phyloP scores from a whole-genome alignment of 2,113 vertebrate species.

The Gymnocephalus cernua region DNA sequence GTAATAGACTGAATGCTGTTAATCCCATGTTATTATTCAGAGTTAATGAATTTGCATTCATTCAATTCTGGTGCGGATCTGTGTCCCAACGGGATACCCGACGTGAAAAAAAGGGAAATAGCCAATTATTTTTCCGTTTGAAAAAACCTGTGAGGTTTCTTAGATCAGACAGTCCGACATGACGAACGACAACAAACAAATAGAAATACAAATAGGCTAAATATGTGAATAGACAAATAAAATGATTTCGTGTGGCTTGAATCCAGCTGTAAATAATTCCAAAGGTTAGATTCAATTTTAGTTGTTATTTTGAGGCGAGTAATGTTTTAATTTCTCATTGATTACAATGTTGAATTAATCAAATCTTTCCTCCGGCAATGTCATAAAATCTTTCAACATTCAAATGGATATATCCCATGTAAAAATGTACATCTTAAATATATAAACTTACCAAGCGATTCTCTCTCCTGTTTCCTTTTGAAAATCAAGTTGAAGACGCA shows the following conservation, averaged over 20 bases:
- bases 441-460: constrained; percentile 60
- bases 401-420: background rate
- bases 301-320: background rate
- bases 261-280: background rate
- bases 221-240: background rate
- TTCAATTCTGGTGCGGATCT: constrained; percentile 61
- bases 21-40: constrained; percentile 62
- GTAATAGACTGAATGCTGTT: constrained; percentile 1
- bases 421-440: background rate
- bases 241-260: background rate
- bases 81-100: constrained; percentile 75
- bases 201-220: background rate
- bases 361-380: background rate
- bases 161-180: constrained; percentile 81
- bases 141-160: constrained; percentile 86
- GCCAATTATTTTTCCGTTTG: constrained; percentile 91
- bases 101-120: constrained; percentile 75
- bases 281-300: background rate
- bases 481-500: constrained; percentile 1
- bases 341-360: background rate
- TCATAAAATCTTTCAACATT: background rate
- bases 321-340: background rate
- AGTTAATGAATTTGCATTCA: constrained; percentile 69
- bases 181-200: constrained; percentile 56
- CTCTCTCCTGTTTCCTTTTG: background rate